Evolutionary conservation across 2,113 vertebrate genomes (phyloP).

Genomic region (Dipodomys merriami): DNA sequence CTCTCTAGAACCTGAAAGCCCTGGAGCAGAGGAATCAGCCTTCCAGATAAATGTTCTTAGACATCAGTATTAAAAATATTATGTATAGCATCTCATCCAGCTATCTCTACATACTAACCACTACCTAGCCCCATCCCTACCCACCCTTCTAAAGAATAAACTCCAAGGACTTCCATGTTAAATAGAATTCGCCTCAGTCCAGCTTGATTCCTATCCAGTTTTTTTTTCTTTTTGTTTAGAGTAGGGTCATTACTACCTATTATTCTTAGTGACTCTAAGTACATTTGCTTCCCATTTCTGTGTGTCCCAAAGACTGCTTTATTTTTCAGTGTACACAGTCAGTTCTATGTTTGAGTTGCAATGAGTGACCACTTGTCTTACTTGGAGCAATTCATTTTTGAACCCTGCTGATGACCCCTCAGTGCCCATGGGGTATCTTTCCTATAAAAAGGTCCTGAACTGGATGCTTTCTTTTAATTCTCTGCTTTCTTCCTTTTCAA

Average conservation of each 20-base stretch:
- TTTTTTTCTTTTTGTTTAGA: background rate
- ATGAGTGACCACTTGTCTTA: background rate
- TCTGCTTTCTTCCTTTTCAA: conserved; percentile 1
- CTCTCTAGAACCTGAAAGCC: background rate
- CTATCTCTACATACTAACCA: background rate
- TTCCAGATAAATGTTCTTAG: background rate
- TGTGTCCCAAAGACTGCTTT: background rate
- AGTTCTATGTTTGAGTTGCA: background rate
- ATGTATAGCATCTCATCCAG: background rate
- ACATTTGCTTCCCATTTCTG: background rate
- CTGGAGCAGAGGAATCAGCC: background rate
- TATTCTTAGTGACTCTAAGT: background rate
- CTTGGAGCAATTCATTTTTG: background rate
- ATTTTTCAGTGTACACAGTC: background rate
- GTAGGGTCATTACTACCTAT: background rate
- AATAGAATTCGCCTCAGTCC: background rate
- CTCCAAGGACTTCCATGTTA: background rate
- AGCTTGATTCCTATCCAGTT: background rate
- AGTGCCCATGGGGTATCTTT: background rate
- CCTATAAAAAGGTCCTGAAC: background rate
- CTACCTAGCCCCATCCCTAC: background rate
- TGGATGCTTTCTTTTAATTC: conserved; percentile 26
- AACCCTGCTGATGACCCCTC: background rate
- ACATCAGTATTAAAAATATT: background rate
- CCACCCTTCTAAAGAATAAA: background rate